Percentiles rank a stretch among this genome's conserved stretches.
These are phyloP conservation scores for Vireo altiloquus DNA, from an alignment of 2,113 vertebrate genomes.

Conservation along the genomic window DNA sequence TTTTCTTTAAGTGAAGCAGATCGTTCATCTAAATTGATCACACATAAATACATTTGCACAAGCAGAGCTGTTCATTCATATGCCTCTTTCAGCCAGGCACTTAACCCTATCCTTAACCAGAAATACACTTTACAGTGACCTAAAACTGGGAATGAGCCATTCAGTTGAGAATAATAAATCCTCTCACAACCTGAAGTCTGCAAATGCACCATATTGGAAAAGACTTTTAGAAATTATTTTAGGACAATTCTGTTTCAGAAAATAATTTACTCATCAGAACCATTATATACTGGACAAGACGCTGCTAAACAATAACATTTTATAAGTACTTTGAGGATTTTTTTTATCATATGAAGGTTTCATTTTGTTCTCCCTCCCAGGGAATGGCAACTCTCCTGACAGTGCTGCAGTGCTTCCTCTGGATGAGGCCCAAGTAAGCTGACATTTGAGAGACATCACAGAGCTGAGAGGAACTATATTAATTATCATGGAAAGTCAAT, in stretches of 20 bases:
- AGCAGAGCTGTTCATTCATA: background rate
- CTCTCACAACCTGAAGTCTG: background rate
- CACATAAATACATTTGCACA: background rate
- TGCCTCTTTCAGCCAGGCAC: background rate
- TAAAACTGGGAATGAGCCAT: background rate
- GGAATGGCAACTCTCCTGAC: background rate
- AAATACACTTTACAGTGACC: background rate
- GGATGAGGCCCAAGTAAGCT: background rate
- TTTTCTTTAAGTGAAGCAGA: background rate
- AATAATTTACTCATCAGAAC: background rate
- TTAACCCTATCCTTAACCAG: background rate
- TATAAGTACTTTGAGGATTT: fast-evolving
- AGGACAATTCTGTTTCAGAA: background rate
- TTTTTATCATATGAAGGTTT: background rate
- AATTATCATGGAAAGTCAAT: background rate
- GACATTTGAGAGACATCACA: background rate
- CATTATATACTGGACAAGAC: background rate
- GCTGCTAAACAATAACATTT: background rate
- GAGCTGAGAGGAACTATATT: background rate
- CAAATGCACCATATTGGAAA: background rate
- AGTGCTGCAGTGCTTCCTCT: background rate
- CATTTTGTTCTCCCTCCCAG: background rate
- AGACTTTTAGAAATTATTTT: background rate
- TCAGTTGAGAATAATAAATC: background rate
- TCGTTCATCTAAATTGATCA: background rate